A percentile compares a stretch with the other conserved stretches of the same genome.
These are phyloP conservation scores for Ivindomyrus marchei DNA, from an alignment of 2,113 vertebrate species.

Conservation along the genomic window DNA sequence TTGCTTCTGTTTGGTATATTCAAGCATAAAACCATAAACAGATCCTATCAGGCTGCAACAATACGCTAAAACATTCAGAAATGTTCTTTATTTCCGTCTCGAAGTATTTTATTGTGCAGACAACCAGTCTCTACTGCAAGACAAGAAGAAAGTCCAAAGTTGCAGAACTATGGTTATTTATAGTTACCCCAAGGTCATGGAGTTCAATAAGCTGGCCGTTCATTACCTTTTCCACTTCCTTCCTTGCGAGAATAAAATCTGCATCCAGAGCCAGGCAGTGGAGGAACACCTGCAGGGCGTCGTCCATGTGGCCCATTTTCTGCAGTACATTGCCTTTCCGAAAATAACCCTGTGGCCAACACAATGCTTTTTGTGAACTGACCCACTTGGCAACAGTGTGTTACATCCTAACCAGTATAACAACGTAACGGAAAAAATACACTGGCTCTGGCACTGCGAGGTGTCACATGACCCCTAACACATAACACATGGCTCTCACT, in stretches of 20 bases:
- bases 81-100: background rate
- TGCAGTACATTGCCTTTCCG: constrained; percentile 78
- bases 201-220: background rate
- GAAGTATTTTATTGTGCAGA: background rate
- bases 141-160: background rate
- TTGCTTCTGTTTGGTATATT: background rate
- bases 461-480: background rate
- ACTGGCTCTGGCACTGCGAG: background rate
- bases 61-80: background rate
- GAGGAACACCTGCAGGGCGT: constrained; percentile 83
- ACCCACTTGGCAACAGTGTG: background rate
- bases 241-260: constrained; percentile 77
- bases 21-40: background rate
- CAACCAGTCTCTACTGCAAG: background rate
- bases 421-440: background rate
- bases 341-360: constrained; percentile 68
- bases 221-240: constrained; percentile 78
- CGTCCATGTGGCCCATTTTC: constrained; percentile 75
- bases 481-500: background rate
- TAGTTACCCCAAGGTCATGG: background rate
- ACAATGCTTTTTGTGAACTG: background rate
- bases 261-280: constrained; percentile 83
- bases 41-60: background rate
- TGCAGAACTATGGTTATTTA: background rate
- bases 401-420: background rate